Base-by-base conservation (phyloP, 2,113 vertebrate genomes). In the Chlorocebus sabaeus region DNA sequence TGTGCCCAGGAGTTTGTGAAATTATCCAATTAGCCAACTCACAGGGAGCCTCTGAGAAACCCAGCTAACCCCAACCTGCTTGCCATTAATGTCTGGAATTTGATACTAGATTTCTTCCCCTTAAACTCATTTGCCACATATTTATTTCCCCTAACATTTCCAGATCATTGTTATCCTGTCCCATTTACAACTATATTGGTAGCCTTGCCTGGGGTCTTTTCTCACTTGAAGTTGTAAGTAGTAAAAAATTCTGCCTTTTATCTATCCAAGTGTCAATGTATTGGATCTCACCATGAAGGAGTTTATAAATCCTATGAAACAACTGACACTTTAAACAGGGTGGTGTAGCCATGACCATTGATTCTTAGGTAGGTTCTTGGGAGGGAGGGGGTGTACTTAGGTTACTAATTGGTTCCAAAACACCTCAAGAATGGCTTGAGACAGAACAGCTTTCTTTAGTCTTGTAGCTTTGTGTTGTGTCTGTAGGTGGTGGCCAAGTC, bases 121-220 rank as follows among this genome's bases (percentile, higher is more conserved):
- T 43, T 30, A 23, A 45, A 30, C 25, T 25, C 40, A 76, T 14
- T 76, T 30, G 73, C 40, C 40, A 76, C 12, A 30, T 3, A 76
- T n/a, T 10, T 22, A 23, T 22, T 68, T 32, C 43, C 1, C 22
- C 0, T 4, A 20, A 3, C 1, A 40, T 3, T 0, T 48, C 27
- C 5, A 8, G 27, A 7, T 95, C 48, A 2, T 35, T 72, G 4
- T 61, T 72, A 35, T 50, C 9, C 25, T 50, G 20, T 72, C 2
- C 43, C 8, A 25, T 14, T 3, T 35, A 35, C 25, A 40, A 13
- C 57, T 6, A 7, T 22, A 32, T 67, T 55, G 14, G n/a, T 38
- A 38, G 38, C 8, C 52, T n/a, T 38, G 3, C 4, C 59, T 59
- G 7, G 9, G 5, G 1, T 50, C 40, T 8, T 86, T 59, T 50